phyloP scores from a whole-genome alignment of 1,140 invertebrate genomes.

The Penaeus vannamei region DNA sequence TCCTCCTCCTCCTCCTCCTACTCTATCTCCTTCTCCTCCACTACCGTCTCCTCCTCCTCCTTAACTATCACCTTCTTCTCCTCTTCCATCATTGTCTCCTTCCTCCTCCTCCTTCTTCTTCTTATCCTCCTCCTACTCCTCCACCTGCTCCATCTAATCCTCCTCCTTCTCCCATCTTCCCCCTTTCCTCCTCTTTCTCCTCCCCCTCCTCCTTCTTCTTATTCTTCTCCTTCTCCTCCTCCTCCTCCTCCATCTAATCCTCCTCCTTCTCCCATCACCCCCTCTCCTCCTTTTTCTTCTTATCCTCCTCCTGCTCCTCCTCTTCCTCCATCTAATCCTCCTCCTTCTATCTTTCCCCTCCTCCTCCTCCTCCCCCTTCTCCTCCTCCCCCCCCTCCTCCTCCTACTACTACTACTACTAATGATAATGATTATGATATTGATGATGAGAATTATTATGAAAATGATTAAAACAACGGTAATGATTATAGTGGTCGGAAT shows the following conservation, averaged over 20 bases:
- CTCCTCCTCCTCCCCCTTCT: neutral
- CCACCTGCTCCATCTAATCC: neutral
- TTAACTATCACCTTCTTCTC: conserved; percentile 1
- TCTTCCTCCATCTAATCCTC: neutral
- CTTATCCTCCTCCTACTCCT: neutral
- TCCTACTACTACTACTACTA: neutral
- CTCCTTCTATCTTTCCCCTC: no score
- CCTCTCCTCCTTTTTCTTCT: neutral
- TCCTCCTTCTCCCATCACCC: neutral
- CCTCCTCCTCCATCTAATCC: neutral
- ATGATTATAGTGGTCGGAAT: no score
- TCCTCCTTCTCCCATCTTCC: neutral
- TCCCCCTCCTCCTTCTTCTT: neutral
- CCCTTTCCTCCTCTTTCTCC: neutral
- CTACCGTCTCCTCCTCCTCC: neutral
- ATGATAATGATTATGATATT: no score
- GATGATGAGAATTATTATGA: no score
- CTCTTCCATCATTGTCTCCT: neutral
- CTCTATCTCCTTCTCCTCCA: neutral
- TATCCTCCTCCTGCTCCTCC: neutral
- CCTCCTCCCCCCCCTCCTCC: neutral
- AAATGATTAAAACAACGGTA: no score
- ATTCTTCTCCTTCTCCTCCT: neutral
- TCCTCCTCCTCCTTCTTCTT: neutral
- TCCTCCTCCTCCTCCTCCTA: neutral